Conservation (phyloP, 2,797 vertebrate species). For the Hylomyscus alleni region DNA sequence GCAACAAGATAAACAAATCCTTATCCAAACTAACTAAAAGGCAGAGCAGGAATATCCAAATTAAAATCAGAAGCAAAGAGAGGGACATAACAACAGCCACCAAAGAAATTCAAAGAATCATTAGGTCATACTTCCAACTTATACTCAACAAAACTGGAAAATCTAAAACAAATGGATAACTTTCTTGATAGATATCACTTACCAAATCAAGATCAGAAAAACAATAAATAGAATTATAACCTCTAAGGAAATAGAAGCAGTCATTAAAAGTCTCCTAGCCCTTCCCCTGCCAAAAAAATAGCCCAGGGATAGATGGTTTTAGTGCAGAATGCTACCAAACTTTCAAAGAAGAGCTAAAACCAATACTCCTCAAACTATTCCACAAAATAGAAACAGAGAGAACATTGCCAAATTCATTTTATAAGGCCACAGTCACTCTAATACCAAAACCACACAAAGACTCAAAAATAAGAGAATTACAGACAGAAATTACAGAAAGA, state of each 20-base stretch:
- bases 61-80: not conserved
- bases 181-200: not conserved
- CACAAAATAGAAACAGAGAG: not conserved
- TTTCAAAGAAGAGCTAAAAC: not conserved
- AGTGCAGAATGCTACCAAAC: not conserved
- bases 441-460: not conserved
- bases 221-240: not conserved
- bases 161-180: not conserved
- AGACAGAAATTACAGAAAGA: not conserved
- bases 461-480: not conserved
- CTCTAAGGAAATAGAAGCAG: not conserved
- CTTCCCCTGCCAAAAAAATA: too few relatives aligned
- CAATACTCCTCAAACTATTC: not conserved
- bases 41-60: not conserved
- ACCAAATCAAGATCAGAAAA: not conserved
- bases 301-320: not conserved
- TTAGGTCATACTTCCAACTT: not conserved
- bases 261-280: not conserved
- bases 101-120: not conserved
- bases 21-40: not conserved
- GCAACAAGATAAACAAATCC: not conserved
- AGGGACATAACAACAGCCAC: not conserved
- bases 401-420: not conserved
- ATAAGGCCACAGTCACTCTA: not conserved
- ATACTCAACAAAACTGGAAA: not conserved